Evolutionary conservation across 2,797 vertebrate species (phyloP).

Genomic region (Cirrhinus molitorella): DNA sequence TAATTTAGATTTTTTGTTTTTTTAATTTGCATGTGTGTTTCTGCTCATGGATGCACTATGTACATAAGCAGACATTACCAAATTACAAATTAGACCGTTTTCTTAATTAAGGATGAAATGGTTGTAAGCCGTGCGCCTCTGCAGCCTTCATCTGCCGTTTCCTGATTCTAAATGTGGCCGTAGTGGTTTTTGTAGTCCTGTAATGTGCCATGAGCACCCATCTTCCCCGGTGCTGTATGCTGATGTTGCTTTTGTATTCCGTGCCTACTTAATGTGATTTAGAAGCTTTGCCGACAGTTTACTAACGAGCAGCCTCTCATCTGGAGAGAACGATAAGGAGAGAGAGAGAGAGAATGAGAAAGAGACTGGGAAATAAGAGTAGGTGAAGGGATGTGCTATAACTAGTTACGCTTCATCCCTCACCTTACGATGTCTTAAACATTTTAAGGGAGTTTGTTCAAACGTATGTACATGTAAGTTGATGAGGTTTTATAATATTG

Average conservation of each 20-base stretch:
- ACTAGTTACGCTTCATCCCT: slow-evolving; percentile 33
- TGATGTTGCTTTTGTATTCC: slow-evolving; percentile 63
- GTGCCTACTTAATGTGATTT: slow-evolving; percentile 67
- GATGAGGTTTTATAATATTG: background rate
- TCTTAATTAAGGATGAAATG: background rate
- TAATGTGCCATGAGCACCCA: slow-evolving; percentile 50
- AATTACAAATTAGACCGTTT: slow-evolving; percentile 8
- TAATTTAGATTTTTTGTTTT: background rate
- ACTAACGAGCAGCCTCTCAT: slow-evolving; percentile 61
- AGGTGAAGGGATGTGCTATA: slow-evolving; percentile 14
- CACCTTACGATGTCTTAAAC: slow-evolving; percentile 25
- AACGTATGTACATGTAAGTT: background rate
- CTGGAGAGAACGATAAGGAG: slow-evolving; percentile 61
- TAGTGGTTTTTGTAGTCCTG: slow-evolving; percentile 36
- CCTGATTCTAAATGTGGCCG: slow-evolving; percentile 36
- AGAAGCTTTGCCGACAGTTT: slow-evolving; percentile 62
- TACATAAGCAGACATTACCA: background rate
- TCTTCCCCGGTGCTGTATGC: slow-evolving; percentile 58
- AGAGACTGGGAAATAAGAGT: background rate
- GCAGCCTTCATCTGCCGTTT: slow-evolving; percentile 40
- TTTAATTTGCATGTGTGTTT: background rate
- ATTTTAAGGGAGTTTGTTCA: slow-evolving; percentile 40
- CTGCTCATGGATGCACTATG: background rate
- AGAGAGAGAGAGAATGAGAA: slow-evolving; percentile 20
- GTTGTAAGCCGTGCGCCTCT: slow-evolving; percentile 12